phyloP scores from a whole-genome alignment of 2,888 invertebrate genomes.

The Cheilosia vernalis region DNA sequence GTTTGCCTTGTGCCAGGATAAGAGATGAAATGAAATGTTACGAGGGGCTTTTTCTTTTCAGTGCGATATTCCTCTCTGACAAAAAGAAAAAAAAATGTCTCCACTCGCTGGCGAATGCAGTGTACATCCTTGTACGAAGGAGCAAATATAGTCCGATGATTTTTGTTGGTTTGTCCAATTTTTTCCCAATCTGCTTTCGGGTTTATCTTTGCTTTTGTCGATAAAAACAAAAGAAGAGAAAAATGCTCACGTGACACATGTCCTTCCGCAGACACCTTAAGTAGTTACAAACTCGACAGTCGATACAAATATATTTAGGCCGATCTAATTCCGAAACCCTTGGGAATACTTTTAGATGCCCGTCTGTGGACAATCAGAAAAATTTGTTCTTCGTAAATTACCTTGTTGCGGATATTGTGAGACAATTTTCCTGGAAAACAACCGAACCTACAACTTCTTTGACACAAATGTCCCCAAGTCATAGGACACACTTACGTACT shows the following conservation, averaged over 20 bases:
- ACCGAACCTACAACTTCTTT: background rate
- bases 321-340: too few species aligned
- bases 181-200: conserved; percentile 15
- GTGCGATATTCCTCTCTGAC: background rate
- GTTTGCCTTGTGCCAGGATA: conserved; percentile 13
- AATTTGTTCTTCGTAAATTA: too few species aligned
- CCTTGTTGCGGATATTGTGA: too few species aligned
- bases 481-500: conserved; percentile 19
- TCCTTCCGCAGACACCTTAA: conserved; percentile 7
- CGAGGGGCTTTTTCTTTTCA: conserved; percentile 19
- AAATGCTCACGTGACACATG: background rate
- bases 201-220: conserved; percentile 35
- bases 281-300: background rate
- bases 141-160: conserved; percentile 48
- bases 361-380: too few species aligned
- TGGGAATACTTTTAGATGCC: too few species aligned
- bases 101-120: background rate
- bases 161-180: conserved; percentile 45
- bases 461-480: background rate
- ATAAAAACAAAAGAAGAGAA: conserved; percentile 4
- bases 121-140: conserved; percentile 35
- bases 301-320: too few species aligned
- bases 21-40: conserved; percentile 33
- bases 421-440: background rate
- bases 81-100: conserved; percentile 6